Conservation (phyloP, 2,888 invertebrate species). For the Polia nebulosa region DNA sequence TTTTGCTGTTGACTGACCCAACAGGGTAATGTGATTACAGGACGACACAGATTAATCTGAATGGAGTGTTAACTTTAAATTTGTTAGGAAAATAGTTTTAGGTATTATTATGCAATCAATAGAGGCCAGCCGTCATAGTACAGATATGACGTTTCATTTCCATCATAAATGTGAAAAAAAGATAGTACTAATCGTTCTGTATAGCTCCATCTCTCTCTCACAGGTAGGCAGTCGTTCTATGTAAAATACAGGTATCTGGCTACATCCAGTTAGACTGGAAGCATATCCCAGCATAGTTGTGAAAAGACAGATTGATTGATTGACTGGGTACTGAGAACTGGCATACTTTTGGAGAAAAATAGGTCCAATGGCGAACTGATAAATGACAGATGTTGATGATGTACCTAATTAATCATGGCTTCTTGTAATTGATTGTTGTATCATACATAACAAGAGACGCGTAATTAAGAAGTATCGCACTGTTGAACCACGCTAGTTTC, state of each 20-base stretch:
- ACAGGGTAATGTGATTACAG: constrained; percentile 69
- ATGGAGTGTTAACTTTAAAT: constrained; percentile 26
- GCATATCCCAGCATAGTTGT: neutral
- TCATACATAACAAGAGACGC: neutral
- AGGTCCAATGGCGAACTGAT: neutral
- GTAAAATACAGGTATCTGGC: neutral
- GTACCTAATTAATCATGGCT: no score
- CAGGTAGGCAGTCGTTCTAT: no score
- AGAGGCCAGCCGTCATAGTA: no score
- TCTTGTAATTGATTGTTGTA: no score
- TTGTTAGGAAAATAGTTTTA: neutral
- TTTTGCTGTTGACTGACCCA: constrained; percentile 72
- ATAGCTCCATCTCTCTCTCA: no score
- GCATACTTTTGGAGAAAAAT: neutral
- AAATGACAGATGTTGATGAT: neutral
- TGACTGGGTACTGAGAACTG: neutral
- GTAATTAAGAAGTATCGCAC: neutral
- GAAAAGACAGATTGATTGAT: neutral
- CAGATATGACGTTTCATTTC: no score
- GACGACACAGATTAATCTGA: constrained; percentile 17
- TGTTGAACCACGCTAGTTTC: no score
- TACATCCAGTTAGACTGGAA: neutral
- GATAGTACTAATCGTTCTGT: no score
- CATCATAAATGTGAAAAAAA: no score
- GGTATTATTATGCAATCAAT: neutral